Percentiles rank a stretch among this genome's conserved stretches.
These are phyloP conservation scores for Cryptocephalus primarius DNA, from an alignment of 2,888 invertebrate species.

Conservation along the genomic window DNA sequence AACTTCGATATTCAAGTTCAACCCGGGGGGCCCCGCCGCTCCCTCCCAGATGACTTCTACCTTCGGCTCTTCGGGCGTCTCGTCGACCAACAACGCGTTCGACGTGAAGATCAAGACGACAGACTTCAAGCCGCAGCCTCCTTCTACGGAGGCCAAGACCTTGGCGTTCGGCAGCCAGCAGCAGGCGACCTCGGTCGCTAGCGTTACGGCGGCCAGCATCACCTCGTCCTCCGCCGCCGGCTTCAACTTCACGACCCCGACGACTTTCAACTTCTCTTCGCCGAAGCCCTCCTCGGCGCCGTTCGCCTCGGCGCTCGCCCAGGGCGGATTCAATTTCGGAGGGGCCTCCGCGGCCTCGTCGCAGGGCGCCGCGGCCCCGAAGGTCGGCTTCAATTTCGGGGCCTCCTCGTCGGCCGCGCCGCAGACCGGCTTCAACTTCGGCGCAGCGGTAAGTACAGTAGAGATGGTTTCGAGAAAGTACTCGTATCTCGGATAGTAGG, in stretches of 20 bases:
- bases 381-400: conserved; percentile 22
- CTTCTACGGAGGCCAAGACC: conserved; percentile 14
- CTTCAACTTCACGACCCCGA: conserved; percentile 8
- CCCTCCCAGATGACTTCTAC: neutral
- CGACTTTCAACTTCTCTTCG: conserved; percentile 2
- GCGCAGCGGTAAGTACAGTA: conserved; percentile 9
- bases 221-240: conserved; percentile 1
- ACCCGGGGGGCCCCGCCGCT: neutral
- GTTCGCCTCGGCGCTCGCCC: conserved; percentile 10
- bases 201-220: neutral
- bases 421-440: conserved; percentile 29
- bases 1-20: neutral
- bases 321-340: conserved; percentile 29
- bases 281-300: neutral
- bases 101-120: neutral
- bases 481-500: no score
- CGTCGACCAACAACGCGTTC: neutral
- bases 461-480: neutral
- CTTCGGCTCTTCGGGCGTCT: neutral
- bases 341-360: conserved; percentile 5
- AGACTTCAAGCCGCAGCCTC: neutral
- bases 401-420: conserved; percentile 7
- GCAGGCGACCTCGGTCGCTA: neutral
- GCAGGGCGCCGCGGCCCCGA: neutral
- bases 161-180: conserved; percentile 15